Percentiles rank a stretch among this genome's conserved stretches.
phyloP scores from a whole-genome alignment of 2,113 vertebrate species.

The Zosterops japonicus region DNA sequence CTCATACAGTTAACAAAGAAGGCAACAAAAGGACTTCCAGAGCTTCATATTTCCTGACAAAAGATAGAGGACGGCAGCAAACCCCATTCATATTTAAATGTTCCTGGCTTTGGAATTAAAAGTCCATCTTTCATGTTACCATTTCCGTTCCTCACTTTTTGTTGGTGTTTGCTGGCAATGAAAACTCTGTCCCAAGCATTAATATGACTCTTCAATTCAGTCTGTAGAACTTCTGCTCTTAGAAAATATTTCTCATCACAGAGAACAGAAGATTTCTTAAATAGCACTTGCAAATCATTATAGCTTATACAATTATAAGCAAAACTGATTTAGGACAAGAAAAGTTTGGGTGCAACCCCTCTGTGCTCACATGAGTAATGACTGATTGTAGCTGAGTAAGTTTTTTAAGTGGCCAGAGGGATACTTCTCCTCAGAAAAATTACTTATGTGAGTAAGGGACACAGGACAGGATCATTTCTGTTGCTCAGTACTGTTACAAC shows the following conservation, averaged over 20 bases:
- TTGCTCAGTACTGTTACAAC: not conserved
- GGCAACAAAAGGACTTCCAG: slow-evolving; percentile 50
- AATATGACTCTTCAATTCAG: not conserved
- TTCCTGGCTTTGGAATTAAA: slow-evolving; percentile 51
- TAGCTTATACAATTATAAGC: not conserved
- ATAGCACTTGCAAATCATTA: not conserved
- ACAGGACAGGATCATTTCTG: not conserved
- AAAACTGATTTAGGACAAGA: not conserved
- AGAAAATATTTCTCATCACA: not conserved
- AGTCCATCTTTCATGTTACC: slow-evolving; percentile 48
- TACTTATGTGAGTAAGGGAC: not conserved
- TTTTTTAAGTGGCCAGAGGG: not conserved
- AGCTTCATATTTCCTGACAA: slow-evolving; percentile 67
- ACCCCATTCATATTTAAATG: slow-evolving; percentile 69
- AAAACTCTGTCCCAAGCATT: not conserved
- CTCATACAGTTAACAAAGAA: slow-evolving; percentile 61
- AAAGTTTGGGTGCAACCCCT: not conserved
- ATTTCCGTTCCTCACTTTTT: slow-evolving; percentile 50
- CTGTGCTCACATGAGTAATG: not conserved
- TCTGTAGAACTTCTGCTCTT: not conserved
- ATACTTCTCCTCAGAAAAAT: not conserved
- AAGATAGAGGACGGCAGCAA: slow-evolving; percentile 43
- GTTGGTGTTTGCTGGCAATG: slow-evolving; percentile 5
- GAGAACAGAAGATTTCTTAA: not conserved
- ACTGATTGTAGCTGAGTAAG: not conserved